phyloP scores from a whole-genome alignment of 2,113 vertebrate genomes.

The Cinclus cinclus region DNA sequence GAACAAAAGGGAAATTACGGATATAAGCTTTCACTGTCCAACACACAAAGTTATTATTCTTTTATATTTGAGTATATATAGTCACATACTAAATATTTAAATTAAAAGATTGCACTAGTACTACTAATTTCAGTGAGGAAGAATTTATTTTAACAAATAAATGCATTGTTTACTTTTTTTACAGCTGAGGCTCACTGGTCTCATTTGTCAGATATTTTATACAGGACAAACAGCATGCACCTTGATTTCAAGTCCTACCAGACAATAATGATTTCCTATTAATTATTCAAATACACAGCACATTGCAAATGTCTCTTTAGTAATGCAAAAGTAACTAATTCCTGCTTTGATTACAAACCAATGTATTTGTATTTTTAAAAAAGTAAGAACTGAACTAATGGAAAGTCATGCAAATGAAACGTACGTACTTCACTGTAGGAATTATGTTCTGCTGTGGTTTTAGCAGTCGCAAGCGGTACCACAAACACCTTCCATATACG shows the following conservation, averaged over 20 bases:
- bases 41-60: background rate
- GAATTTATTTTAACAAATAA: background rate
- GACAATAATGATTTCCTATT: background rate
- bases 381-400: background rate
- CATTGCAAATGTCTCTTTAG: background rate
- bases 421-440: slow-evolving; percentile 93
- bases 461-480: slow-evolving; percentile 92
- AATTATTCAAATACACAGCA: background rate
- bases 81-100: background rate
- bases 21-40: background rate
- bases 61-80: background rate
- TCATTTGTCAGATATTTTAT: background rate
- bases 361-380: background rate
- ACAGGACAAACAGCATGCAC: background rate
- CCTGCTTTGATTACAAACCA: background rate
- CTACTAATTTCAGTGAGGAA: background rate
- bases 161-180: background rate
- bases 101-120: background rate
- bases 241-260: background rate
- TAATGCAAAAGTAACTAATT: background rate
- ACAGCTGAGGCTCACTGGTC: background rate
- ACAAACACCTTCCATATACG: slow-evolving; percentile 94
- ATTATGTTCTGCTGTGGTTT: slow-evolving; percentile 95
- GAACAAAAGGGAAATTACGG: background rate
- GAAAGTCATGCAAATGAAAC: background rate